Evolutionary conservation across 2,797 vertebrate species (phyloP).

Genomic region (Dromococcyx pavoninus): DNA sequence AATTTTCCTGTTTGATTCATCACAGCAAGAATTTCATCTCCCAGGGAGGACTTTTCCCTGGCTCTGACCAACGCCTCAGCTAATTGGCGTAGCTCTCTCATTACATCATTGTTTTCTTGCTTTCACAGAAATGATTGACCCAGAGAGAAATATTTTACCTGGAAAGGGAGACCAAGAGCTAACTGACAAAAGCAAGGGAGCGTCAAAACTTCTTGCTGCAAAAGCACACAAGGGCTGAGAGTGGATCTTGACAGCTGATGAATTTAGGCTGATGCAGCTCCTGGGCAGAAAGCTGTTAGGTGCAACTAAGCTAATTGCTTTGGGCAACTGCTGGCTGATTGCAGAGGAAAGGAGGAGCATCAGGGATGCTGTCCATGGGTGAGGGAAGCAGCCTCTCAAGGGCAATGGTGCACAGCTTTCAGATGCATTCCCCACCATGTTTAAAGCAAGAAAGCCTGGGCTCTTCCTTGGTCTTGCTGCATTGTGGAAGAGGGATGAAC

Average conservation of each 20-base stretch:
- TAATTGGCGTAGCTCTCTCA: neutral
- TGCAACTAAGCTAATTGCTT: neutral
- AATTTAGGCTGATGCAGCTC: neutral
- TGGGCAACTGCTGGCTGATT: neutral
- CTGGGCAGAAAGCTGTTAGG: neutral
- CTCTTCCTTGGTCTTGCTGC: neutral
- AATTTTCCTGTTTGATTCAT: slow-evolving; percentile 12
- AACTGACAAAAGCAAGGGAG: neutral
- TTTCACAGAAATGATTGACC: neutral
- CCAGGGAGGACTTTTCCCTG: slow-evolving; percentile 17
- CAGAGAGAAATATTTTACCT: slow-evolving; percentile 31
- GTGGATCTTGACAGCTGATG: neutral
- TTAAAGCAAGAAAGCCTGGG: neutral
- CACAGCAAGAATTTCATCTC: neutral
- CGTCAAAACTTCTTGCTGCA: neutral
- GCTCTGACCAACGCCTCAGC: neutral
- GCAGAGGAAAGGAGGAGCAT: neutral
- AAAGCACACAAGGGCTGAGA: neutral
- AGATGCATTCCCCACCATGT: neutral
- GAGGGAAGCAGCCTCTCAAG: neutral
- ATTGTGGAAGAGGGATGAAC: neutral
- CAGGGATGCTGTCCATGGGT: neutral
- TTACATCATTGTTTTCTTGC: slow-evolving; percentile 44
- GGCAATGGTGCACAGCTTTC: neutral
- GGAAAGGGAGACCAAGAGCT: neutral